A percentile compares a stretch with the other conserved stretches of the same genome.
These are phyloP conservation scores for Paramacrobiotus metropolitanus DNA, from an alignment of 1,140 invertebrate species.

Conservation along the genomic window DNA sequence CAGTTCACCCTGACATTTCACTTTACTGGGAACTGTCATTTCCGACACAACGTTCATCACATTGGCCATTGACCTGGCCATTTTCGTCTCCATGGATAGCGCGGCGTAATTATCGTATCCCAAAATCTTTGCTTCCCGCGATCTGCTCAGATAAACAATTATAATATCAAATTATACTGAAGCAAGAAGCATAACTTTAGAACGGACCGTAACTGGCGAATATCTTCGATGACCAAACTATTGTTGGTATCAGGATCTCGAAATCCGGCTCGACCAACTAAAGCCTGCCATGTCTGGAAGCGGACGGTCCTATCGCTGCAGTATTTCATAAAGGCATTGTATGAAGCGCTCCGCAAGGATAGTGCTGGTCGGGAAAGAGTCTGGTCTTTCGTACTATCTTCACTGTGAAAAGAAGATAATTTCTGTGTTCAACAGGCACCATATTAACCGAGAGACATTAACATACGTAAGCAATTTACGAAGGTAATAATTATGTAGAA, in stretches of 20 bases:
- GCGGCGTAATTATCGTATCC: constrained; percentile 54
- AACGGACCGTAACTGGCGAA: constrained; percentile 32
- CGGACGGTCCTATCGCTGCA: constrained; percentile 48
- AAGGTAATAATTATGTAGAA: too few relatives aligned
- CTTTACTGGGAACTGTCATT: constrained; percentile 27
- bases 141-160: constrained; percentile 22
- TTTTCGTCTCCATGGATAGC: constrained; percentile 80
- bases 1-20: constrained; percentile 49
- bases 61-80: constrained; percentile 58
- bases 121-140: constrained; percentile 42
- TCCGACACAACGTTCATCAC: constrained; percentile 41
- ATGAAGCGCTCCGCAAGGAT: constrained; percentile 41
- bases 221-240: constrained; percentile 46
- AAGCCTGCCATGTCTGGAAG: constrained; percentile 56
- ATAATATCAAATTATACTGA: constrained; percentile 4
- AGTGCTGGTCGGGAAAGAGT: constrained; percentile 30
- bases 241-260: constrained; percentile 40
- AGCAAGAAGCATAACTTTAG: neutral
- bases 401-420: too few relatives aligned
- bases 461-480: too few relatives aligned
- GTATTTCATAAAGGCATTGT: constrained; percentile 45
- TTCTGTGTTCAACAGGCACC: too few relatives aligned
- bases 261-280: constrained; percentile 36
- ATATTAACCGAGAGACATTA: neutral
- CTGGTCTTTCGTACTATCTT: too few relatives aligned